Percentiles rank a stretch among this genome's conserved stretches.
phyloP scores from a whole-genome alignment of 2,113 vertebrate species.

The Cisticola juncidis region DNA sequence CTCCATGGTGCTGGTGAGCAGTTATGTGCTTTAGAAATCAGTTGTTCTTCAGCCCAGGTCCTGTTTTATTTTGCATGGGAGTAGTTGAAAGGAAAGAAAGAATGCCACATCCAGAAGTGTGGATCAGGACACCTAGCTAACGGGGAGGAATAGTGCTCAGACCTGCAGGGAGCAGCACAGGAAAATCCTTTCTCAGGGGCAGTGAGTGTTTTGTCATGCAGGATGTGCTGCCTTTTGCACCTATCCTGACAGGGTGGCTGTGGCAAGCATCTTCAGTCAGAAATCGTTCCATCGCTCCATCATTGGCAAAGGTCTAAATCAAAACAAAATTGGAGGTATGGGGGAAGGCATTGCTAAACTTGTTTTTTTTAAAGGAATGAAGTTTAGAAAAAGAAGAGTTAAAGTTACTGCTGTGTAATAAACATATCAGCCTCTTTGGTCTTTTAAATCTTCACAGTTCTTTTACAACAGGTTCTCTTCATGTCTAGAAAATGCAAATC shows the following conservation, averaged over 20 bases:
- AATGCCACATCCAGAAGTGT: accelerated
- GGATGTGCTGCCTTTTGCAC: background rate
- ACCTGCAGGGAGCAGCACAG: background rate
- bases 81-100: background rate
- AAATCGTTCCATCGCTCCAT: background rate
- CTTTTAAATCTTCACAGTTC: constrained; percentile 71
- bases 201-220: background rate
- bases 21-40: background rate
- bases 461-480: constrained; percentile 71
- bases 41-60: background rate
- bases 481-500: constrained; percentile 73
- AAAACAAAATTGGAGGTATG: background rate
- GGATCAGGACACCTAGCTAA: background rate
- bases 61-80: background rate
- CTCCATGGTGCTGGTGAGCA: background rate
- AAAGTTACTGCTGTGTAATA: constrained; percentile 51
- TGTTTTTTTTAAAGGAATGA: background rate
- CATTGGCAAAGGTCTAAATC: background rate
- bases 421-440: constrained; percentile 28
- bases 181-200: background rate
- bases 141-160: background rate
- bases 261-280: background rate
- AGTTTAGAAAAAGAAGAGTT: constrained; percentile 56
- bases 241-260: background rate
- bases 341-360: background rate